Conservation (phyloP, 2,113 vertebrate species). For the Anser brachyrhynchus region DNA sequence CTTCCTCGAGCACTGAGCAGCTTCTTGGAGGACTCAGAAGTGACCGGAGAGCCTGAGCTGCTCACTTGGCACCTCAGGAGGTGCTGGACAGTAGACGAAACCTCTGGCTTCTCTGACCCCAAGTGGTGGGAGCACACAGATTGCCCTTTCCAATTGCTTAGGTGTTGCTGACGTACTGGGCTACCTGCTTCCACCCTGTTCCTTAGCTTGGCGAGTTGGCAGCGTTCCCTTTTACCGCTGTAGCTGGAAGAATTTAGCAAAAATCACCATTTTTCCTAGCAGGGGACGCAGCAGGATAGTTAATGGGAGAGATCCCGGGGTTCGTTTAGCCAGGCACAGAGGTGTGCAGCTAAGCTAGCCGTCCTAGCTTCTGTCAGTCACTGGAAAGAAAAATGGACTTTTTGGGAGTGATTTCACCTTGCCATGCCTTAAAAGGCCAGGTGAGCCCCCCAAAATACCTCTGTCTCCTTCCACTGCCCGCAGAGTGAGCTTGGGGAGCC, state of each 20-base stretch:
- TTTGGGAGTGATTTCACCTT: background rate
- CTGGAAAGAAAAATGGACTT: background rate
- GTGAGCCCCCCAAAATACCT: background rate
- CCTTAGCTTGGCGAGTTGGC: background rate
- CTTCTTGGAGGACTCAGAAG: background rate
- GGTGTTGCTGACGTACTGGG: background rate
- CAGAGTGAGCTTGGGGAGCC: background rate
- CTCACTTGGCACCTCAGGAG: background rate
- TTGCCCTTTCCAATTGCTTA: background rate
- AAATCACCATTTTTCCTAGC: background rate
- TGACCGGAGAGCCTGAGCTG: background rate
- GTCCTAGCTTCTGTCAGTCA: background rate
- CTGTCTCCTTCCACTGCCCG: background rate
- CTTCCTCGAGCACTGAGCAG: background rate
- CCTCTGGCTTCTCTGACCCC: background rate
- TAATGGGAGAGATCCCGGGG: background rate
- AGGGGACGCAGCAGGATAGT: background rate
- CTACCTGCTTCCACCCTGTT: background rate
- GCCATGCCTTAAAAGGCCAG: background rate
- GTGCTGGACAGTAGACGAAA: background rate
- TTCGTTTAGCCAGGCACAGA: background rate
- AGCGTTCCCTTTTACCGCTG: background rate
- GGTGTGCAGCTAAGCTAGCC: background rate
- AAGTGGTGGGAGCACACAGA: background rate
- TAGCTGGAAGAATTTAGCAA: background rate